Percentiles rank a stretch among this genome's conserved stretches.
Evolutionary conservation across 2,797 vertebrate species (phyloP).

Genomic region (Peromyscus attwateri): DNA sequence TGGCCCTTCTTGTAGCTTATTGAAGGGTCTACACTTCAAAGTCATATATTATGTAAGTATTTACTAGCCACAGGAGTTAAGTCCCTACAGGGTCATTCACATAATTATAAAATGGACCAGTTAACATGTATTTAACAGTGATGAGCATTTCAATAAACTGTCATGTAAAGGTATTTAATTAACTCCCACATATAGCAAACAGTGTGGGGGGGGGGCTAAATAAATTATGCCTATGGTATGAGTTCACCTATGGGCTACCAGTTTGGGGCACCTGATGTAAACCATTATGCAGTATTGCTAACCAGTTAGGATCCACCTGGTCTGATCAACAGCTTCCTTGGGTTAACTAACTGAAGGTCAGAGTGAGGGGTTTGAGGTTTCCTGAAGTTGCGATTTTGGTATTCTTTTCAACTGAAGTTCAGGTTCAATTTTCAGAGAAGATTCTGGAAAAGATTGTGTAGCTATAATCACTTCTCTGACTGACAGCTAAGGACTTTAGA

Average conservation of each 20-base stretch:
- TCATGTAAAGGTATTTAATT: background rate
- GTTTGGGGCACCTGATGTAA: background rate
- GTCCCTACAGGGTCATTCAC: background rate
- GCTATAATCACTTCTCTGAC: background rate
- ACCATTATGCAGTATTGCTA: background rate
- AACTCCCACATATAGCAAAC: background rate
- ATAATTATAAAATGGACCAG: background rate
- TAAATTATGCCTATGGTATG: background rate
- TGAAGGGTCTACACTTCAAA: background rate
- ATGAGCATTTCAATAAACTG: background rate
- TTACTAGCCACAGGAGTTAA: background rate
- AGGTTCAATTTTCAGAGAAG: background rate
- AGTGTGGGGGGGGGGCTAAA: background rate
- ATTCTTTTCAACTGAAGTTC: background rate
- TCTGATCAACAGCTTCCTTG: background rate
- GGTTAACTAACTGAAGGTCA: background rate
- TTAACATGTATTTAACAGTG: background rate
- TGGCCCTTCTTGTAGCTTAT: background rate
- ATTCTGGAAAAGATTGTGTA: background rate
- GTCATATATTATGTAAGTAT: background rate
- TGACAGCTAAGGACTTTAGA: background rate
- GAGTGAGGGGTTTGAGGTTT: constrained; percentile 9
- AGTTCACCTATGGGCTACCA: background rate
- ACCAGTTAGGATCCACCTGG: background rate
- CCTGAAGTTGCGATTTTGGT: background rate